Evolutionary conservation across 2,888 invertebrate species (phyloP), one percentile per base, ranked within the genome.

Genomic region (Cancer borealis): DNA sequence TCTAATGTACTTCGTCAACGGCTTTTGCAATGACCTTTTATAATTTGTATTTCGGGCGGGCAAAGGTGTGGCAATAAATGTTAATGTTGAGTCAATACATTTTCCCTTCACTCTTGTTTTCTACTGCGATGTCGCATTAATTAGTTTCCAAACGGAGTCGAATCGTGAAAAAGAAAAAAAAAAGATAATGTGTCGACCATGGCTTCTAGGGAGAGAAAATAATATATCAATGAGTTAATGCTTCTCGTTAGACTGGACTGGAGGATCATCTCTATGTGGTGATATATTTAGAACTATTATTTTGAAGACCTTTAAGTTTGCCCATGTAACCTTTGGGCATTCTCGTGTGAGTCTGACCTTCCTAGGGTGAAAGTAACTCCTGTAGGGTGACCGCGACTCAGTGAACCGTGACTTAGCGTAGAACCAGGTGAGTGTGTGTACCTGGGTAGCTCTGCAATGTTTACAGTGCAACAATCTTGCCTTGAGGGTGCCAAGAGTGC

Each of bases 401-500:
- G 39, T 10, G 30, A n/a, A 30, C 39, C 84, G 84, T 84, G 84
- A 84, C 14, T 84, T 39, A 21, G 84, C 30, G 84, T 12, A 17
- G 12, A 17, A 30, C 30, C 84, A 39, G 84, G 84, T 21, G 30
- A 84, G 39, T 17, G 39, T 84, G 79, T 79, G 3, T 84, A 17
- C 39, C 39, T 39, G 39, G 84, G 84, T 39, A 84, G 84, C 14
- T 39, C 39, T 39, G 14, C 39, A 30, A 17, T 84, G 14, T 84
- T 84, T 39, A 39, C 84, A 1, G 84, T 14, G 84, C 12, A 26
- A 79, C 73, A 79, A 3, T 14, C 39, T 84, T 84, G 26, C 84
- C 84, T 39, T 84, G 84, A 84, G 73, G 5, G 84, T 84, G 84
- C 84, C 79, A 84, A 26, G 39, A 84, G 39, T 84, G 79, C 30